Conservation (phyloP, 2,888 invertebrate species). For the Melieria crassipennis region DNA sequence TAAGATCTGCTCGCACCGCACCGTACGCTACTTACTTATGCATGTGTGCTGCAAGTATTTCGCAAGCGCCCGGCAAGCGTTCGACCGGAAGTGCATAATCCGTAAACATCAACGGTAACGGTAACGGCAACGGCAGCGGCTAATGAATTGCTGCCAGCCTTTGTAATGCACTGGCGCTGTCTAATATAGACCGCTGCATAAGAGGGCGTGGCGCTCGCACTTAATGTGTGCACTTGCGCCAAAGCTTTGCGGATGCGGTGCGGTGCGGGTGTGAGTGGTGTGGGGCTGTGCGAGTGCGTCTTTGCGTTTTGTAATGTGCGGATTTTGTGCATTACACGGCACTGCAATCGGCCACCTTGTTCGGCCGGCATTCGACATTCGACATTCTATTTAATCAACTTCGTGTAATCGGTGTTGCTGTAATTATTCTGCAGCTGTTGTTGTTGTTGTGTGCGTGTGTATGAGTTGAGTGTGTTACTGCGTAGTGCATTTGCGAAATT, state of each 20-base stretch:
- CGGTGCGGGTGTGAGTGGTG: too few species aligned
- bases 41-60: not conserved
- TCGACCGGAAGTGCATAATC: constrained; percentile 51
- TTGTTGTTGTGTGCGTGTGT: not conserved
- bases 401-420: constrained; percentile 18
- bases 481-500: constrained; percentile 26
- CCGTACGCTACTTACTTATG: not conserved
- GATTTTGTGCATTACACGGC: constrained; percentile 20
- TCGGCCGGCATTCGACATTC: not conserved
- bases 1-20: constrained; percentile 8
- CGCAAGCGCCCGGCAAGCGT: constrained; percentile 36
- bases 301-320: constrained; percentile 8
- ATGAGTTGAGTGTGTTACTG: constrained; percentile 13
- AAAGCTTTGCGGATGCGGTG: too few species aligned
- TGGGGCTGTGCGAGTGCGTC: not conserved
- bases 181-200: too few species aligned
- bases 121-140: constrained; percentile 12
- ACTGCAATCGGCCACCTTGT: not conserved
- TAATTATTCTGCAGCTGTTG: constrained; percentile 32
- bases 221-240: too few species aligned
- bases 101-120: constrained; percentile 18
- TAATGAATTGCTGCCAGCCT: constrained; percentile 28
- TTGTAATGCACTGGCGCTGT: not conserved
- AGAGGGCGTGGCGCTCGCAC: too few species aligned
- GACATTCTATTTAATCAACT: constrained; percentile 19